Percentiles rank a stretch among this genome's conserved stretches.
Evolutionary conservation across 2,888 invertebrate genomes (phyloP).

Genomic region (Cheiracanthium punctorium): DNA sequence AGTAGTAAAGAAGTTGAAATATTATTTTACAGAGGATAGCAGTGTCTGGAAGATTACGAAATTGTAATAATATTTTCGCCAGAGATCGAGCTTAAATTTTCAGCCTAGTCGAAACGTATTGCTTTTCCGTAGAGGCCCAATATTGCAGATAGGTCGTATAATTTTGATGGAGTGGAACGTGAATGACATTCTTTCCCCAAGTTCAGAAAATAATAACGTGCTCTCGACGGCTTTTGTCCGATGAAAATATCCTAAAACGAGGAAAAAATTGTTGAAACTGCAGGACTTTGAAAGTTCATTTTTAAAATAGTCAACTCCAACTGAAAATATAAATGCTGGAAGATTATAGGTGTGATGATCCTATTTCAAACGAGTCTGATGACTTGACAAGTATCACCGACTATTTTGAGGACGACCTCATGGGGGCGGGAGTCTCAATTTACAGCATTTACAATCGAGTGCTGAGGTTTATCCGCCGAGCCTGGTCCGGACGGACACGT

Average conservation of each 20-base stretch:
- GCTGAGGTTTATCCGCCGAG: slow-evolving; percentile 53
- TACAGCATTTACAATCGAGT: slow-evolving; percentile 64
- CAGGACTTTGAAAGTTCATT: too few species aligned
- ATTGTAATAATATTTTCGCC: background rate
- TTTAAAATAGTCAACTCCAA: background rate
- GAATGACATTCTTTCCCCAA: too few species aligned
- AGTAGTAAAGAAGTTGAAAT: background rate
- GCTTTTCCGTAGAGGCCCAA: background rate
- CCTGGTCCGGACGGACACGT: slow-evolving; percentile 55
- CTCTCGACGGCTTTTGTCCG: too few species aligned
- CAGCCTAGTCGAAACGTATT: background rate
- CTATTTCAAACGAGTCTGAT: slow-evolving; percentile 49
- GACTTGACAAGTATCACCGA: slow-evolving; percentile 58
- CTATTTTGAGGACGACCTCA: slow-evolving; percentile 65
- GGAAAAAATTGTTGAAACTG: too few species aligned
- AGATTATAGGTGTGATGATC: slow-evolving; percentile 45
- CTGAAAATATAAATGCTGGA: slow-evolving; percentile 46
- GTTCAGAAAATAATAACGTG: too few species aligned
- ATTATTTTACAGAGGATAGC: background rate
- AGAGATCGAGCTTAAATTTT: background rate
- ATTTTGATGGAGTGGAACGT: background rate
- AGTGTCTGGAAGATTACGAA: background rate
- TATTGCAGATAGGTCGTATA: background rate
- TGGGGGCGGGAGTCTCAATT: slow-evolving; percentile 66
- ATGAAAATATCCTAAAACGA: too few species aligned